Conservation (phyloP, 2,113 vertebrate genomes). For the Eurypyga helias region DNA sequence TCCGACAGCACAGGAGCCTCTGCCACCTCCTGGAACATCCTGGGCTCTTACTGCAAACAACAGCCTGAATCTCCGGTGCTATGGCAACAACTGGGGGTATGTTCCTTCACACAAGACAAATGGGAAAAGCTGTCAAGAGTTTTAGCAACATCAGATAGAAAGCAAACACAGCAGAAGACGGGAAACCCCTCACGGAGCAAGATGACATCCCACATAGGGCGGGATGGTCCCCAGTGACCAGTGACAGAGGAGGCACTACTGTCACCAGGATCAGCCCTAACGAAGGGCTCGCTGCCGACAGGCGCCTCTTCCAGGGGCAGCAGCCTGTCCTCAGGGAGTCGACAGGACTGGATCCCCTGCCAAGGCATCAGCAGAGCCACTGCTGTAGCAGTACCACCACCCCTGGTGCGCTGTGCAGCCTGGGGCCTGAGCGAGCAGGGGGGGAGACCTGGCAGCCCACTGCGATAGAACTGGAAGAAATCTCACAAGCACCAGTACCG, state of each 20-base stretch:
- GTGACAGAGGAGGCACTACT: background rate
- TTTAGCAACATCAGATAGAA: background rate
- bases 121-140: background rate
- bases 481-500: background rate
- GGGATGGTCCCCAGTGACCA: background rate
- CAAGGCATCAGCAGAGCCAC: background rate
- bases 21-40: background rate
- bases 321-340: background rate
- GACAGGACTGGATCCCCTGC: background rate
- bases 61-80: background rate
- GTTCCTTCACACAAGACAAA: background rate
- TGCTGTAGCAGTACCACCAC: background rate
- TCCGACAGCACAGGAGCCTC: background rate
- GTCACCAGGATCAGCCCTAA: background rate
- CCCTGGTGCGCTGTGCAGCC: background rate
- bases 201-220: fast-evolving
- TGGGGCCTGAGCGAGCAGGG: background rate
- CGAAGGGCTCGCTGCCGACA: background rate
- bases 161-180: background rate
- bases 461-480: background rate
- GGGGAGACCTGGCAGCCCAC: background rate
- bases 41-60: background rate
- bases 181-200: background rate
- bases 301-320: background rate
- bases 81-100: background rate